phyloP scores from a whole-genome alignment of 2,888 invertebrate species.

The Sarcophaga subvicina region DNA sequence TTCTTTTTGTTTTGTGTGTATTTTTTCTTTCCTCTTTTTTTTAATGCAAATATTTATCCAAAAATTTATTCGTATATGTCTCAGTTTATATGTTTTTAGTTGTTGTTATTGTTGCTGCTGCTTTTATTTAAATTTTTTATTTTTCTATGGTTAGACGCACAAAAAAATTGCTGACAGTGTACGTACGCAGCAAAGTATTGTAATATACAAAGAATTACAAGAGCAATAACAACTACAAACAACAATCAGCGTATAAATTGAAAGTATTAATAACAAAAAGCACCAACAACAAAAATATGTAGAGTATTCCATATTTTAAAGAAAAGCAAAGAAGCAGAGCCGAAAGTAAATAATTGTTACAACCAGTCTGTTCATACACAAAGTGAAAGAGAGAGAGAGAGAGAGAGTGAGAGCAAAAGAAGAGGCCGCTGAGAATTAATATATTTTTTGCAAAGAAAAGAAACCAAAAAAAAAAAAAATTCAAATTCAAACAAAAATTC shows the following conservation, averaged over 20 bases:
- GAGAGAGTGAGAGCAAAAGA: background rate
- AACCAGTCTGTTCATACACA: background rate
- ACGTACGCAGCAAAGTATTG: slow-evolving; percentile 23
- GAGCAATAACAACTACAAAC: slow-evolving; percentile 1
- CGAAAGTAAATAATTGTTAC: slow-evolving; percentile 20
- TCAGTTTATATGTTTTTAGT: slow-evolving; percentile 27
- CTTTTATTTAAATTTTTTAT: slow-evolving; percentile 1
- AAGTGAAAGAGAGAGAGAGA: slow-evolving; percentile 28
- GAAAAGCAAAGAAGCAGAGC: background rate
- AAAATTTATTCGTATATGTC: slow-evolving; percentile 17
- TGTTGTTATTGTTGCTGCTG: background rate
- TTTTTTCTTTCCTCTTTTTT: background rate
- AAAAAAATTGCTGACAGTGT: slow-evolving; percentile 44
- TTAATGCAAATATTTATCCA: slow-evolving; percentile 41
- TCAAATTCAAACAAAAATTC: slow-evolving; percentile 8
- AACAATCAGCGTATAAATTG: background rate
- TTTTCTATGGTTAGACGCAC: background rate
- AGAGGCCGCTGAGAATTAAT: slow-evolving; percentile 1
- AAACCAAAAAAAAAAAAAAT: slow-evolving; percentile 22
- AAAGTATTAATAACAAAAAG: background rate
- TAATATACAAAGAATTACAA: slow-evolving; percentile 1
- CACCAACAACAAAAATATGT: background rate
- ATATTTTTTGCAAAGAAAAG: slow-evolving; percentile 10
- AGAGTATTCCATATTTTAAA: background rate
- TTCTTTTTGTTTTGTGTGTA: slow-evolving; percentile 7